Conservation (phyloP, 2,113 vertebrate genomes). For the Pluvialis apricaria region DNA sequence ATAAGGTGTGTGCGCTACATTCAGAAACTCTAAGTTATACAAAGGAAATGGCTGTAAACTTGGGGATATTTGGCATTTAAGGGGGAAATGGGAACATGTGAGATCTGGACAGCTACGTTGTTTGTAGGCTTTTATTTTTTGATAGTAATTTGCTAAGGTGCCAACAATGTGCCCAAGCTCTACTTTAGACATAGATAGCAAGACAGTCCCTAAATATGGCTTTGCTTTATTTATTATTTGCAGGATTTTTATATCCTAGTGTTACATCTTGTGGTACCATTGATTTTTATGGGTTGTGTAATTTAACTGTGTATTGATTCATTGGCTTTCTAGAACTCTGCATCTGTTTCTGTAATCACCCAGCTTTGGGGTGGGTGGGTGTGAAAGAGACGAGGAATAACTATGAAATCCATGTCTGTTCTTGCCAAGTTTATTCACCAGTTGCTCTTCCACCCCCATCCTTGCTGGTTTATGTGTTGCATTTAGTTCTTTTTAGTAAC, state of each 20-base stretch:
- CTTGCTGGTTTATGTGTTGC: neutral
- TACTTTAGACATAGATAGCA: neutral
- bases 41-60: neutral
- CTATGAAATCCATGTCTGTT: neutral
- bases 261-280: slow-evolving; percentile 9
- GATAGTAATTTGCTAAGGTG: neutral
- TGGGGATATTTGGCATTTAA: neutral
- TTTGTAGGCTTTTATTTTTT: neutral
- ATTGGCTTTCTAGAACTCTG: neutral
- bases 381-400: neutral
- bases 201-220: neutral
- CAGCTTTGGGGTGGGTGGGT: neutral
- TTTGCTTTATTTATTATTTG: slow-evolving; percentile 22
- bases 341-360: slow-evolving; percentile 28
- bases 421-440: neutral
- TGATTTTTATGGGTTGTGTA: slow-evolving; percentile 22
- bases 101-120: neutral
- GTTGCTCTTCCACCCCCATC: neutral
- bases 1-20: neutral
- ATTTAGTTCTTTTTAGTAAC: neutral
- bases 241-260: neutral
- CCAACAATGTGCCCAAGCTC: neutral
- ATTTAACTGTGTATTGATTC: slow-evolving; percentile 44
- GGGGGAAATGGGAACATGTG: neutral
- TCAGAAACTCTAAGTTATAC: neutral